Base-by-base conservation (phyloP, 2,797 vertebrate species). In the Rhabdomys pumilio region DNA sequence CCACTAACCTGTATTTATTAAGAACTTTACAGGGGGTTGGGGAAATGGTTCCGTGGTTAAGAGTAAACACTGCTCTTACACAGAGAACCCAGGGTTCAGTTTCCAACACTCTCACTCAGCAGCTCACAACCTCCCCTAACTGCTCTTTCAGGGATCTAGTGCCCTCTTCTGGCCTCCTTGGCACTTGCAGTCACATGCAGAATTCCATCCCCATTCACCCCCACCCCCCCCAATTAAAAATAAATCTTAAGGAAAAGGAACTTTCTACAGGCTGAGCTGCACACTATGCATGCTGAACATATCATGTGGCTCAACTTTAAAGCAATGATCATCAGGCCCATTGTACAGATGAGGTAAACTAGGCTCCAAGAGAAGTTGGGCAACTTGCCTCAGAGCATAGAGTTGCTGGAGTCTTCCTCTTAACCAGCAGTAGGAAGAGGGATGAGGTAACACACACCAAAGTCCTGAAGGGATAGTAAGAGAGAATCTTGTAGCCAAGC, bases 231-330 rank as follows among this genome's bases (percentile, higher is more conserved):
- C n/a, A n/a, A 53, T 69, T 86, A 41, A 31, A 57, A 38, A 55
- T 8, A 20, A 41, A 4, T 20, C 5, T 44, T 41, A 57, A 38
- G 22, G 47, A 57, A 53, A 8, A 24, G 85, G 38, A 73, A 14
- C 17, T 6, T 88, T 29, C 15, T 6, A 14, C 0, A 6, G 14
- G 4, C 34, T 20, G 9, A 34, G 53, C 41, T 38, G 6, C 4
- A 1, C 6, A 6, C 75, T 31, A 1, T 50, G 19, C 17, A 6
- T 6, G 50, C 11, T 19, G 4, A 11, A 12, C 34, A 22, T 12
- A 29, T 8, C 8, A 15, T 1, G 17, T 6, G 50, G 47, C 57
- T 29, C 55, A 26, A 38, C 73, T 3, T 67, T 11, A 20, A 8
- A 44, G 26, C 65, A 44, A 14, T 8, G 67, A 44, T 6, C 22